Evolutionary conservation across 1,140 invertebrate genomes (phyloP).

Genomic region (Drosophila nasuta): DNA sequence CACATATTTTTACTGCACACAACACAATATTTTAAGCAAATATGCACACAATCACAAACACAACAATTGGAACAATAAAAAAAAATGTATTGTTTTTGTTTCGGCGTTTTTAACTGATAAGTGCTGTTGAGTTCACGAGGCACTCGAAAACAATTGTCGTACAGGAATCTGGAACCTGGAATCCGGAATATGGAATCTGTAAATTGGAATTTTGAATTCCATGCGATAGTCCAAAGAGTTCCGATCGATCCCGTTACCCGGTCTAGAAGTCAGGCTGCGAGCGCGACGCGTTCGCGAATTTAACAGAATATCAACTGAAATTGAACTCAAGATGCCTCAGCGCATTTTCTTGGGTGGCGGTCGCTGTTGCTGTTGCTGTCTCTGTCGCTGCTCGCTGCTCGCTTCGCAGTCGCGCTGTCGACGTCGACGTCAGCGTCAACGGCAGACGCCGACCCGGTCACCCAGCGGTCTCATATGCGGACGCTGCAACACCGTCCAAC

Average conservation of each 20-base stretch:
- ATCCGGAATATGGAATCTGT: not conserved
- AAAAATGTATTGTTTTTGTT: slow-evolving; percentile 4
- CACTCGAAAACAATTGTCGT: slow-evolving; percentile 9
- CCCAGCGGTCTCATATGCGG: slow-evolving; percentile 32
- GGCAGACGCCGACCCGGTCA: slow-evolving; percentile 48
- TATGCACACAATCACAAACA: slow-evolving; percentile 10
- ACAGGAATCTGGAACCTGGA: slow-evolving; percentile 3
- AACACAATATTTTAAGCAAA: not conserved
- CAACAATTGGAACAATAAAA: not conserved
- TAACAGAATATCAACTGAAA: slow-evolving; percentile 83
- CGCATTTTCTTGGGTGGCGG: slow-evolving; percentile 76
- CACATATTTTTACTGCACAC: not conserved
- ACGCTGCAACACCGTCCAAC: slow-evolving; percentile 53
- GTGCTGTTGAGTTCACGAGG: slow-evolving; percentile 11
- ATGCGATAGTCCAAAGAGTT: slow-evolving; percentile 7
- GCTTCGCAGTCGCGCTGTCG: slow-evolving; percentile 21
- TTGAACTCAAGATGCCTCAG: slow-evolving; percentile 77
- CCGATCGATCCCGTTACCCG: slow-evolving; percentile 5
- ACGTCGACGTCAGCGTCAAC: slow-evolving; percentile 21
- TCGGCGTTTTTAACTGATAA: slow-evolving; percentile 29
- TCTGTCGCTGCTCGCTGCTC: slow-evolving; percentile 13
- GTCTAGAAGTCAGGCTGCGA: slow-evolving; percentile 40
- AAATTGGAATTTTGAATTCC: not conserved
- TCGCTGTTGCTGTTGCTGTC: slow-evolving; percentile 36
- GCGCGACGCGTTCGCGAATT: slow-evolving; percentile 81